Percentiles rank a stretch among this genome's conserved stretches.
Conservation (phyloP, 1,140 invertebrate genomes). For the Conopomorpha cramerella region DNA sequence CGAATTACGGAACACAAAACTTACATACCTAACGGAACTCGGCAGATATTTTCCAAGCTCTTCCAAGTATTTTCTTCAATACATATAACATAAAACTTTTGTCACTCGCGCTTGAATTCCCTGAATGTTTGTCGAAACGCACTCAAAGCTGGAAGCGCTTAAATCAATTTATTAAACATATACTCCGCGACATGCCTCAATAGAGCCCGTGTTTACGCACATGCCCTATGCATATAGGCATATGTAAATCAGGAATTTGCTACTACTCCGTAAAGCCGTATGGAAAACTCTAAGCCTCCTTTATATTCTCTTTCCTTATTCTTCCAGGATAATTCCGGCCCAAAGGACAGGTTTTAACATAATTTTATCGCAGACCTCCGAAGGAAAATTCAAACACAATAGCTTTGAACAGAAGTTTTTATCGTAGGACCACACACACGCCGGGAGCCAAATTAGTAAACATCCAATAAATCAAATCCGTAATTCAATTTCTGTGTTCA, state of each 20-base stretch:
- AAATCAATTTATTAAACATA: constrained; percentile 55
- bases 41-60: constrained; percentile 22
- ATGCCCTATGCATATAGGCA: constrained; percentile 14
- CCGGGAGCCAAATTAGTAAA: constrained; percentile 30
- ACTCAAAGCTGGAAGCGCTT: constrained; percentile 52
- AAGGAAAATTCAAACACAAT: too few species aligned
- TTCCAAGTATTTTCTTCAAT: too few species aligned
- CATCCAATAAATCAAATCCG: constrained; percentile 31
- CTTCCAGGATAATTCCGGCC: constrained; percentile 50
- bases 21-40: too few species aligned
- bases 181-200: constrained; percentile 31
- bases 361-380: constrained; percentile 41
- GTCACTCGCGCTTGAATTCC: constrained; percentile 40
- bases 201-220: constrained; percentile 34
- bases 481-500: constrained; percentile 24
- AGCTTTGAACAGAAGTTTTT: too few species aligned
- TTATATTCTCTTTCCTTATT: constrained; percentile 53
- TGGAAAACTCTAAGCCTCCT: constrained; percentile 49
- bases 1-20: constrained; percentile 9
- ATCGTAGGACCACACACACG: too few species aligned
- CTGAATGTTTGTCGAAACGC: constrained; percentile 54
- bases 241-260: constrained; percentile 43
- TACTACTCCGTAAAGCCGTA: constrained; percentile 43
- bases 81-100: too few species aligned
- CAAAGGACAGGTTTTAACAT: constrained; percentile 53